Percentiles rank a stretch among this genome's conserved stretches.
Evolutionary conservation across 2,797 vertebrate species (phyloP).

Genomic region (Spinibarbus caldwelli): DNA sequence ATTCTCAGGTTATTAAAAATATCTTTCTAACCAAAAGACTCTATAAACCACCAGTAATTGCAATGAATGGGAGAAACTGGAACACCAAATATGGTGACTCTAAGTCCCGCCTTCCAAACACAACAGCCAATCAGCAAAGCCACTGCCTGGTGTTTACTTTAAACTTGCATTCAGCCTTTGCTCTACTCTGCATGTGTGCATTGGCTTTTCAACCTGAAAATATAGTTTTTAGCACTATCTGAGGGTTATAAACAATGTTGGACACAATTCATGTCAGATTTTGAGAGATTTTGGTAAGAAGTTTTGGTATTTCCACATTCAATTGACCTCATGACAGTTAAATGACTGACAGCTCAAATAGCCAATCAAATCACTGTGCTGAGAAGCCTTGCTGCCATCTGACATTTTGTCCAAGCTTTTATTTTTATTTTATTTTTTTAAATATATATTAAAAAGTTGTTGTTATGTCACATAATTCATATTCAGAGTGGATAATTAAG

Average conservation of each 20-base stretch:
- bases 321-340: background rate
- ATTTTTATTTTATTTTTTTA: too few relatives aligned
- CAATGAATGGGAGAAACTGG: background rate
- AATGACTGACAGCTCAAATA: background rate
- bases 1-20: conserved; percentile 15
- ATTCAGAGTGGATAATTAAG: background rate
- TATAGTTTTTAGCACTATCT: background rate
- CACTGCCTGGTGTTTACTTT: background rate
- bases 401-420: too few relatives aligned
- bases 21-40: background rate
- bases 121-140: background rate
- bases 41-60: background rate
- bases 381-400: too few relatives aligned
- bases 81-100: background rate
- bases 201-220: background rate
- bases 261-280: background rate
- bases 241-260: background rate
- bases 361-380: background rate
- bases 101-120: background rate
- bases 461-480: background rate
- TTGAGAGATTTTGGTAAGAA: background rate
- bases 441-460: background rate
- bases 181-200: background rate
- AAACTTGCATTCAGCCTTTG: background rate
- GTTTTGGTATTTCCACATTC: background rate